Base-by-base conservation (phyloP, 2,888 invertebrate genomes). In the Athetis lepigone region DNA sequence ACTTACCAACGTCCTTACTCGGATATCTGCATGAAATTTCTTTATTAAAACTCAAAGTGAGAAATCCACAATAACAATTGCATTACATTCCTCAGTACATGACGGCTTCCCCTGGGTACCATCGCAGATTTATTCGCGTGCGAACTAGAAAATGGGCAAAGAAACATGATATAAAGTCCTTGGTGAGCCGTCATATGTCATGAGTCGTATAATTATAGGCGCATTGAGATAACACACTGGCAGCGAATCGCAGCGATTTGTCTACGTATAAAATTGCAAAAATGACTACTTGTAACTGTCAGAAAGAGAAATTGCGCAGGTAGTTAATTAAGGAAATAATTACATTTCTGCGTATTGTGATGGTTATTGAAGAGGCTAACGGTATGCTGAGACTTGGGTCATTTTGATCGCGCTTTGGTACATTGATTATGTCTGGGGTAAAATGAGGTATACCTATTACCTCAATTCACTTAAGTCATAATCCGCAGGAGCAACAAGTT, bases 71-170 rank as follows among this genome's bases (percentile, higher is more conserved):
- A n/a, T 18, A 52, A 33, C 13, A 27, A 29, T 27, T 8, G 21
- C 21, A 36, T 23, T 45, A 39, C 7, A 36, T 9, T 54, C 23
- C 9, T 18, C 37, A 42, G 18, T 42, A 57, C 4, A 70, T 47
- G 40, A 55, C 27, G 18, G 21, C n/a, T 43, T 52, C 85, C 86
- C 85, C 71, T 75, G 81, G 79, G 81, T 76, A 79, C 76, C 78
- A 81, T 76, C 73, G 75, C 77, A 88, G 88, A 90, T 88, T 88
- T 87, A 89, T 88, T 80, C 74, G 63, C 79, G 75, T 75, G 81
- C 73, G 67, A 82, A 84, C 82, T 90, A 90, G 90, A 87, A 90
- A 89, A 90, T 90, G 85, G 77, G 80, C 76, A 68, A 67, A 81
- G 84, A 76, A 83, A 75, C 74, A 83, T 87, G 87, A 90, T 90